Evolutionary conservation across 2,888 invertebrate genomes (phyloP).

Genomic region (Sinotaia quadrata): DNA sequence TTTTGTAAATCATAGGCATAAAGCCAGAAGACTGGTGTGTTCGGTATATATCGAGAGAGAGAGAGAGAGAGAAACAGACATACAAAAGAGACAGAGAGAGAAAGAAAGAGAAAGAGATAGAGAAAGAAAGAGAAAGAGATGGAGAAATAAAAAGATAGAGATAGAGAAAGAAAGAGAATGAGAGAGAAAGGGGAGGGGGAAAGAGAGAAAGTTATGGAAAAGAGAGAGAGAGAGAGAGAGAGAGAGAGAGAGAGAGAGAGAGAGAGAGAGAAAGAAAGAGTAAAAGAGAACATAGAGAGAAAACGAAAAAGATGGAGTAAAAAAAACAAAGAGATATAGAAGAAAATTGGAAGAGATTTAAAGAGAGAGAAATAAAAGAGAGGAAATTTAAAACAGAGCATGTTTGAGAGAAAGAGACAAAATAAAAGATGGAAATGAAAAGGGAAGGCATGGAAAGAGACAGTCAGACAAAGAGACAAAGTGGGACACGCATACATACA

Average conservation of each 20-base stretch:
- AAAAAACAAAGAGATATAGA: background rate
- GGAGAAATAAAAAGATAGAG: background rate
- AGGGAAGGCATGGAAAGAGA: background rate
- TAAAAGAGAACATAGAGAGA: background rate
- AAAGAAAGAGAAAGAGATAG: no score
- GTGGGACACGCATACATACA: background rate
- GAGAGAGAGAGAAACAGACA: no score
- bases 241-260: background rate
- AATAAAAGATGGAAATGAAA: background rate
- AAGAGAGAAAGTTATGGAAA: background rate
- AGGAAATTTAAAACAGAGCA: background rate
- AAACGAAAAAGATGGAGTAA: background rate
- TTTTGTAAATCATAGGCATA: no score
- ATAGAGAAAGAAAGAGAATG: conserved; percentile 7
- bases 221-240: background rate
- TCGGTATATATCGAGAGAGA: no score
- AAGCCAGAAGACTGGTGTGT: no score
- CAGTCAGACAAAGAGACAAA: background rate
- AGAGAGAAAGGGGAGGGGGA: background rate
- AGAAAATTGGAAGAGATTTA: background rate
- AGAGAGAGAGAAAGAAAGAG: background rate
- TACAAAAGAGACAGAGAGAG: no score
- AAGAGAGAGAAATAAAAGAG: background rate
- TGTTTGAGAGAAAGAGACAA: background rate
- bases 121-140: background rate